Conservation (phyloP, 2,888 invertebrate genomes). For the Agrilus biguttatus region DNA sequence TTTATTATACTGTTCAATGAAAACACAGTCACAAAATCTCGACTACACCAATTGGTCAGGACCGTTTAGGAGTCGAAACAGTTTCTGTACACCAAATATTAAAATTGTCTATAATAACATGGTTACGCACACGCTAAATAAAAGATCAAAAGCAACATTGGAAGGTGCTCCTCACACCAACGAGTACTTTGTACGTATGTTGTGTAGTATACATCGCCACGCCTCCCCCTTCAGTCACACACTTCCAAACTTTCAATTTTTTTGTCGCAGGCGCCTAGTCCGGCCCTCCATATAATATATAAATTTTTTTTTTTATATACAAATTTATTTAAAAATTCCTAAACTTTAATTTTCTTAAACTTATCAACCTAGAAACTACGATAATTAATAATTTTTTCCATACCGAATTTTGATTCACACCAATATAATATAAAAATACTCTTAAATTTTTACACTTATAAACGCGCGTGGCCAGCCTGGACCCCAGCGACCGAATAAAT, state of each 20-base stretch:
- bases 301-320: constrained; percentile 48
- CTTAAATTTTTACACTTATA: constrained; percentile 36
- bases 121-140: constrained; percentile 35
- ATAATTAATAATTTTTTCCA: constrained; percentile 34
- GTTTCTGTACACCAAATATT: constrained; percentile 38
- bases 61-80: constrained; percentile 25
- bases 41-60: constrained; percentile 19
- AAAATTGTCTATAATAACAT: constrained; percentile 38
- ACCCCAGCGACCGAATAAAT: constrained; percentile 26
- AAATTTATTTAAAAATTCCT: constrained; percentile 54
- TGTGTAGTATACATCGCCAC: constrained; percentile 33
- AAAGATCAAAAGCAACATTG: constrained; percentile 27
- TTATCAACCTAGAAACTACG: constrained; percentile 35
- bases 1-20: constrained; percentile 61
- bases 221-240: constrained; percentile 26
- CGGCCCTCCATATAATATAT: constrained; percentile 42
- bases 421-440: constrained; percentile 38
- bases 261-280: constrained; percentile 26
- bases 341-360: constrained; percentile 47
- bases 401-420: constrained; percentile 38
- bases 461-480: constrained; percentile 21
- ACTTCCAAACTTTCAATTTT: constrained; percentile 8
- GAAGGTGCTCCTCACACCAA: constrained; percentile 30
- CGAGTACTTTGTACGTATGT: constrained; percentile 35
- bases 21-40: constrained; percentile 38